Conservation (phyloP, 2,797 vertebrate genomes). For the Sternarchorhynchus goeldii region DNA sequence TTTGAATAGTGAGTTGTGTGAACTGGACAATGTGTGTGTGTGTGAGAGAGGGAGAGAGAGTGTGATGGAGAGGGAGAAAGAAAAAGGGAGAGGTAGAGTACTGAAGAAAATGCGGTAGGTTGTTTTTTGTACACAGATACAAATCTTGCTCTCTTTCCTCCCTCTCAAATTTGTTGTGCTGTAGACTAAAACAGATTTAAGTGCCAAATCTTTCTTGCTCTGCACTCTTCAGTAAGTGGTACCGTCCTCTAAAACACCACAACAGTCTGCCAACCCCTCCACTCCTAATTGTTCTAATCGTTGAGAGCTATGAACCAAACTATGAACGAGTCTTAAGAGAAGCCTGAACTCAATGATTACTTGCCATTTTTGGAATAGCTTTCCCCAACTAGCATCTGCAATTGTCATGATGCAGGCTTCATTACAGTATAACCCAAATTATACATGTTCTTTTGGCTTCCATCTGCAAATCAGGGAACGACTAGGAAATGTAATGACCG, state of each 20-base stretch:
- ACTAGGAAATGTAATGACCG: too few relatives aligned
- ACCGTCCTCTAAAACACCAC: slow-evolving; percentile 38
- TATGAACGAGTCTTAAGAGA: slow-evolving; percentile 35
- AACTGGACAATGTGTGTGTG: slow-evolving; percentile 35
- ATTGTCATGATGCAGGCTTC: not conserved
- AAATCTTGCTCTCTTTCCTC: too few relatives aligned
- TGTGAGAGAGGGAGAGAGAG: slow-evolving; percentile 28
- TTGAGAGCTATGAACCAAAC: slow-evolving; percentile 34
- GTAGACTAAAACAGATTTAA: not conserved
- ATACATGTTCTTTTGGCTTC: too few relatives aligned
- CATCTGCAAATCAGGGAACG: too few relatives aligned
- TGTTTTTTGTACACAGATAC: too few relatives aligned
- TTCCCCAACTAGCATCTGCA: not conserved
- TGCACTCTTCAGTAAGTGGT: slow-evolving; percentile 47
- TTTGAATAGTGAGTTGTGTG: not conserved
- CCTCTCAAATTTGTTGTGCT: too few relatives aligned
- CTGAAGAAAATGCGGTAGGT: too few relatives aligned
- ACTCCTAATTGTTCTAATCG: slow-evolving; percentile 20
- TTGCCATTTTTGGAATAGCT: slow-evolving; percentile 3
- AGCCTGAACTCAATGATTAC: slow-evolving; percentile 25
- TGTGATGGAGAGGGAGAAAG: too few relatives aligned
- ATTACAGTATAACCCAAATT: slow-evolving; percentile 10
- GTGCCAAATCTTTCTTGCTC: slow-evolving; percentile 8
- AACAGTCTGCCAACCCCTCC: slow-evolving; percentile 41
- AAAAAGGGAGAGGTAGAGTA: too few relatives aligned